These are phyloP conservation scores for Tachuris rubrigastra DNA, from an alignment of 2,113 vertebrate genomes.

Conservation along the genomic window DNA sequence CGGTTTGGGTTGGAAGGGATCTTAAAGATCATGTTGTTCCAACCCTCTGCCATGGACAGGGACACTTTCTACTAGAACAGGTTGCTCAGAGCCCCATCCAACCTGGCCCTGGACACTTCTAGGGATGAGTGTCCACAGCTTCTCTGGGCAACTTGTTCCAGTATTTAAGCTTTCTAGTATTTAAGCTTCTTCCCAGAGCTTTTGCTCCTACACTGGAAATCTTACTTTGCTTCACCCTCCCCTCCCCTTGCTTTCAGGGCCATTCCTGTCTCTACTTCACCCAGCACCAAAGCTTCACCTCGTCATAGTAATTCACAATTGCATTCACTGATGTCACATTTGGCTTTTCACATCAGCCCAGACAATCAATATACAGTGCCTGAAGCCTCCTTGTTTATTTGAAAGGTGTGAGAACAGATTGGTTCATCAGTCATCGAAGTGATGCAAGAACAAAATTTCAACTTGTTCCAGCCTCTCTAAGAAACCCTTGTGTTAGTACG, in stretches of 20 bases:
- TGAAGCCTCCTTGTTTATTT: neutral
- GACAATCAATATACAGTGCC: neutral
- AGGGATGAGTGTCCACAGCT: neutral
- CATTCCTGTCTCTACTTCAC: neutral
- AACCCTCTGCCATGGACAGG: neutral
- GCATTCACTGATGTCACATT: neutral
- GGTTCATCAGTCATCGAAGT: neutral
- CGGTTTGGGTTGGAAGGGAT: neutral
- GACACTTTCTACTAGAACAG: neutral
- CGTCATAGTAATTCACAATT: neutral
- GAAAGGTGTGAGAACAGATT: neutral
- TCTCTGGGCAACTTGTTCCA: neutral
- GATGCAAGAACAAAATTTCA: neutral
- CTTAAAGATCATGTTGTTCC: neutral
- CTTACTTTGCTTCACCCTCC: neutral
- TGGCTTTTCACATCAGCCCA: neutral
- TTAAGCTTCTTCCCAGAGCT: neutral
- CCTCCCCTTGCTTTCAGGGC: neutral
- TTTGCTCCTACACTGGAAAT: neutral
- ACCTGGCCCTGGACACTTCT: neutral
- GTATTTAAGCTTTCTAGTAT: neutral
- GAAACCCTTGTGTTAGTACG: neutral
- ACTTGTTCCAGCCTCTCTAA: neutral
- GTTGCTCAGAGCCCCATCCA: neutral
- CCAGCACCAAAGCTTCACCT: neutral